Evolutionary conservation across 2,113 vertebrate genomes (phyloP), one percentile per base, ranked within the genome.

Genomic region (Phrynocephalus versicolor): DNA sequence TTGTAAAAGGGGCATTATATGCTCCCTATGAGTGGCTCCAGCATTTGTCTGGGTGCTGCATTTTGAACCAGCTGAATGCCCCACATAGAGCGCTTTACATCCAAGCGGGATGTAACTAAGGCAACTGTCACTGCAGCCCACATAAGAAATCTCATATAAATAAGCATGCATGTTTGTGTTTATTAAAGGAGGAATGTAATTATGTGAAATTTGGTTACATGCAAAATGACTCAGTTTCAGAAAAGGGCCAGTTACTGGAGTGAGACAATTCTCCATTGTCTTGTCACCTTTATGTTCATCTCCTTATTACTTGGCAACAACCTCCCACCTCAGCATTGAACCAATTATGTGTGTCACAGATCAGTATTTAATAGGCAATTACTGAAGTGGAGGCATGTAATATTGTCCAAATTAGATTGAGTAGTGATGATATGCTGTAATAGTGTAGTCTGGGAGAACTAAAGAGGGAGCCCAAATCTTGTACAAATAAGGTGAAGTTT

Each of bases 391-490:
- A 83, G 88, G 89, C 85, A 76, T 0, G 0, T 87, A 90, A 93
- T 90, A 88, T 88, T 35, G 86, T 90, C 82, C 92, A 89, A 89
- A 77, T 94, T 91, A 70, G 35, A 81, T 76, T 94, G 92, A 95
- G 85, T 89, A 87, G 82, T 82, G 71, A 73, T n/a, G 27, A 33
- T 64, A 33, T 25, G 21, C 18, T 73, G 35, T 83, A 30, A 27
- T 18, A 57, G 37, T 41, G 2, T 62, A 86, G 62, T 30, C 2
- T 21, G 33, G 58, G 60, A 86, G 51, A 55, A 45, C 62, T 65
- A 73, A 79, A 79, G 57, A 67, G 58, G 88, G 62, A 64, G 9
- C 41, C 33, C 30, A 41, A 13, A n/a, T 79, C 6, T 18, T 85
- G 19, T 18, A 41, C 67, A 79, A 72, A 79, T 79, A 74, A 85